Base-by-base conservation (phyloP, 1,140 invertebrate species). In the Camponotus vicinus region DNA sequence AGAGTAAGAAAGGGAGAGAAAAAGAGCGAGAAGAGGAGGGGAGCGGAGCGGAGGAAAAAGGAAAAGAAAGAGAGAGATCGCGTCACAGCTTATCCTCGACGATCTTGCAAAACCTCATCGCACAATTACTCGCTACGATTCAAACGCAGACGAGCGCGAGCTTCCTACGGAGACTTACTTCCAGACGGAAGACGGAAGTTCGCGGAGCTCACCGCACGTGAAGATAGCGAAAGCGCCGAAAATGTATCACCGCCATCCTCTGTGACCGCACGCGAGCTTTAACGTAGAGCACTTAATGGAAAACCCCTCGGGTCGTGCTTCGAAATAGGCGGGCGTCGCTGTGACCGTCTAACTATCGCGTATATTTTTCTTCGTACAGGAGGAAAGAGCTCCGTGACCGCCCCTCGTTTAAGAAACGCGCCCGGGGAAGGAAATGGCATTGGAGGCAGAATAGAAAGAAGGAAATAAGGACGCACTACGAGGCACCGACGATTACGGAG, bases 371-470 rank as follows among this genome's bases (percentile, higher is more conserved):
- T 27, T 75, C 71, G 61, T n/a, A 57, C 52, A 8, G 37, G 15
- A 84, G 76, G 80, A 87, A 86, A 76, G 84, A 85, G 78, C 80
- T 63, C 61, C 63, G 85, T 84, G 86, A 92, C 91, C 92, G 91
- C 91, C 92, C 92, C 91, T 93, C 91, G 89, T 92, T 93, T 92
- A 92, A 90, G 88, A 63, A 84, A 63, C 55, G n/a, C 40, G 18
- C 21, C 15, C 40, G 40, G 63, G 18, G 34, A 55, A 13, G 18
- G 11, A 37, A 49, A 37, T 2, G 32, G 32, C 3, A 61, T 32
- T 32, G 21, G 52, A 21, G 66, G 69, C 77, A 61, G 69, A 88
- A 89, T 78, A 83, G 86, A 85, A 91, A 52, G 79, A 86, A 88
- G 87, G 69, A 73, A 79, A 84, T 78, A 89, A 90, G 89, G 88